A percentile compares a stretch with the other conserved stretches of the same genome.
phyloP scores from a whole-genome alignment of 2,888 invertebrate genomes.

The Lasioglossum morio region DNA sequence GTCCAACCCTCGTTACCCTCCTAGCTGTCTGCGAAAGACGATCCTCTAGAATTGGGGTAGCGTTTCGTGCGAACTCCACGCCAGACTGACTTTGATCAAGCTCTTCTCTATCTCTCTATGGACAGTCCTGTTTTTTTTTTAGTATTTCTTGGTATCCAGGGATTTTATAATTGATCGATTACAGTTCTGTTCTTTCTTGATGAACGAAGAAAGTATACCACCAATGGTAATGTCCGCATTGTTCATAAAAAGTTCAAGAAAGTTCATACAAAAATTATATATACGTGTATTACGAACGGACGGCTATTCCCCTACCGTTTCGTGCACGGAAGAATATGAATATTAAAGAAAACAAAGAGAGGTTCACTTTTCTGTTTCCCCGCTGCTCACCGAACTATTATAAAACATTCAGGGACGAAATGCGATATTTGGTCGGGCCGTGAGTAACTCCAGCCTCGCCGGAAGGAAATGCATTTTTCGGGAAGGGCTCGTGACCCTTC shows the following conservation, averaged over 20 bases:
- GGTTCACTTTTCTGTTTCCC: not conserved
- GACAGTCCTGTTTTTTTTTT: not conserved
- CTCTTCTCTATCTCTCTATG: not conserved
- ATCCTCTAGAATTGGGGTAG: not conserved
- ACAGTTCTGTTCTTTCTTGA: no score
- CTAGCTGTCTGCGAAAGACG: not conserved
- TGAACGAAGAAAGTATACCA: not conserved
- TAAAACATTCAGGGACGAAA: not conserved
- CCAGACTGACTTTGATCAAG: not conserved
- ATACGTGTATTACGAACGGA: not conserved
- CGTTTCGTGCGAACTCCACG: not conserved
- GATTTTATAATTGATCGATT: no score
- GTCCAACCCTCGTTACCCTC: not conserved
- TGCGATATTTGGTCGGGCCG: not conserved
- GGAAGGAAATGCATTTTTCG: not conserved
- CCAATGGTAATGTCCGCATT: not conserved
- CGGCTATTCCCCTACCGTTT: not conserved
- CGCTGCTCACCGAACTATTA: not conserved
- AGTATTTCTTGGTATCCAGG: not conserved
- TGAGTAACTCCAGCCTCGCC: not conserved
- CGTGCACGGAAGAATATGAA: not conserved
- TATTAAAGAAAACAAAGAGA: not conserved
- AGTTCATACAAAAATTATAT: no score
- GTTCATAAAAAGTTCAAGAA: not conserved
- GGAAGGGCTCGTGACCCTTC: not conserved